phyloP scores from a whole-genome alignment of 1,140 invertebrate genomes.

The Andricus grossulariae region DNA sequence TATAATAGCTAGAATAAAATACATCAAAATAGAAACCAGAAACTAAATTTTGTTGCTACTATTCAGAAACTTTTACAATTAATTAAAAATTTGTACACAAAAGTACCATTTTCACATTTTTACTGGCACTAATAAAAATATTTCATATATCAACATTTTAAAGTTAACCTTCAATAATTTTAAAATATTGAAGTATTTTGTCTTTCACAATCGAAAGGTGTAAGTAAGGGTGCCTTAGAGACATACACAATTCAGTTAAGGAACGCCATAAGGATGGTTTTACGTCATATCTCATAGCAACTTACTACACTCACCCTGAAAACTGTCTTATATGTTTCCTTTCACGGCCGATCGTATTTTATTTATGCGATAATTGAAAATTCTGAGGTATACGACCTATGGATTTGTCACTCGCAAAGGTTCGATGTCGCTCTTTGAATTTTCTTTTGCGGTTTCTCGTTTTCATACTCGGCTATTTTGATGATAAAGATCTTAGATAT shows the following conservation, averaged over 20 bases:
- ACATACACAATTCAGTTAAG: constrained; percentile 62
- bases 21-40: no score
- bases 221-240: constrained; percentile 43
- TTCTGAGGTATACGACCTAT: constrained; percentile 65
- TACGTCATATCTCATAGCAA: constrained; percentile 57
- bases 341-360: constrained; percentile 56
- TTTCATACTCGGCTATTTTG: background rate
- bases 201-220: constrained; percentile 18
- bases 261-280: constrained; percentile 50
- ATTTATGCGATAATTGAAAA: constrained; percentile 70
- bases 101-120: no score
- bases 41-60: no score
- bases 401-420: constrained; percentile 66
- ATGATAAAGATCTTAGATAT: background rate
- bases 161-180: background rate
- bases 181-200: background rate
- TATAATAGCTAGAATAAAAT: no score
- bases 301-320: constrained; percentile 37
- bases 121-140: no score
- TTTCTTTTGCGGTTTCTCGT: constrained; percentile 35
- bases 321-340: constrained; percentile 10
- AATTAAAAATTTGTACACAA: no score
- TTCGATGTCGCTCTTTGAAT: constrained; percentile 63
- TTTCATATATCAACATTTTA: no score
- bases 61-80: no score